Evolutionary conservation across 2,797 vertebrate genomes (phyloP).

Genomic region (Catamblyrhynchus diadema): DNA sequence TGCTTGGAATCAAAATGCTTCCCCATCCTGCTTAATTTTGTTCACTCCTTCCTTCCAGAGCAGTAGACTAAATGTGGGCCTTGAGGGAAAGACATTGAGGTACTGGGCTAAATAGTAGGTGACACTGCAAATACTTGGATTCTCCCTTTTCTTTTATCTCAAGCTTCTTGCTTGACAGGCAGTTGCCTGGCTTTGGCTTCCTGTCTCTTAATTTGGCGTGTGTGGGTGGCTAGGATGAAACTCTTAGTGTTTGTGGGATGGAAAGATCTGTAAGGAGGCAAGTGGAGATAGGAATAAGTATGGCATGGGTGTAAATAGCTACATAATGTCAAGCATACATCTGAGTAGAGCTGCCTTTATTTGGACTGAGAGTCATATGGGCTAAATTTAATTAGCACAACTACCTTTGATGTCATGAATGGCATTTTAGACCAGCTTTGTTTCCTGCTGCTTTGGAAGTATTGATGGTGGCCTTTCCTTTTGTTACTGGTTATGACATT

Average conservation of each 20-base stretch:
- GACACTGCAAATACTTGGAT: not conserved
- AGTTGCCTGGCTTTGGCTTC: not conserved
- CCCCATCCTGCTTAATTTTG: not conserved
- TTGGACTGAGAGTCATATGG: not conserved
- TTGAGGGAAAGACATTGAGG: not conserved
- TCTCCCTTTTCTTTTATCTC: not conserved
- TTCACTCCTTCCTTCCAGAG: not conserved
- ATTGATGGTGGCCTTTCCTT: not conserved
- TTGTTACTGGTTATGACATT: not conserved
- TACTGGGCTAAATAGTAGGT: not conserved
- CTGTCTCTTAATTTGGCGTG: not conserved
- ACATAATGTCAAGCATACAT: not conserved
- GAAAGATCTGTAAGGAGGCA: not conserved
- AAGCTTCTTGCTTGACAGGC: not conserved
- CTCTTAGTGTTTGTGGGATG: not conserved
- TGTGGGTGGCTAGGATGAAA: conserved; percentile 18
- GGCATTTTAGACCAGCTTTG: not conserved
- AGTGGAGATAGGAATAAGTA: not conserved
- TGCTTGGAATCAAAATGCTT: fast-evolving
- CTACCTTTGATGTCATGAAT: not conserved
- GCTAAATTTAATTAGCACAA: not conserved
- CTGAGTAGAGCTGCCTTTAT: not conserved
- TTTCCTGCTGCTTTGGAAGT: not conserved
- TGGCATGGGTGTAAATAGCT: not conserved
- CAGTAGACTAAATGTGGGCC: not conserved